Conservation (phyloP, 2,797 vertebrate genomes). For the Sarcophilus harrisii region DNA sequence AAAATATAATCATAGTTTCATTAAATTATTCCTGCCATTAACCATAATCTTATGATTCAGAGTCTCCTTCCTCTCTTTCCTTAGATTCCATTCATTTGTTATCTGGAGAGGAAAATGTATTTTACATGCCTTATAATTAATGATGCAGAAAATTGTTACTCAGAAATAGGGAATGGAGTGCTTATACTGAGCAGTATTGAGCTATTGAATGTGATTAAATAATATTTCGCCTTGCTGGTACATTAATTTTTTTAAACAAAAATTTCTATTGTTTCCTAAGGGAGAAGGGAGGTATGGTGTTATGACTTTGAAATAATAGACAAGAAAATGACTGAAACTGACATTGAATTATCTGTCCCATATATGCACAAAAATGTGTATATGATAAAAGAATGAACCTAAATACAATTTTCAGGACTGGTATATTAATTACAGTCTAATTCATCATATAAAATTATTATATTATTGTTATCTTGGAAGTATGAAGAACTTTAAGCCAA, state of each 20-base stretch:
- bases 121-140: conserved; percentile 33
- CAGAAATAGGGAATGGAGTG: not conserved
- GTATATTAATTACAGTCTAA: conserved; percentile 1
- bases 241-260: not conserved
- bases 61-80: not conserved
- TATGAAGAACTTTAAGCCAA: not conserved
- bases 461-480: not conserved
- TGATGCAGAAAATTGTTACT: conserved; percentile 34
- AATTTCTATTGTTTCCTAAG: conserved; percentile 13
- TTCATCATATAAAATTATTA: not conserved
- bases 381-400: not conserved
- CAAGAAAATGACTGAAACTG: not conserved
- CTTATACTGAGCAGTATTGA: not conserved
- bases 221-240: not conserved
- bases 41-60: not conserved
- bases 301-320: conserved; percentile 19
- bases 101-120: conserved; percentile 22
- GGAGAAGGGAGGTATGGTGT: not conserved
- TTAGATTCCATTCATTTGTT: not conserved
- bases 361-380: not conserved
- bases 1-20: not conserved
- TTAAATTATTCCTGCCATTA: not conserved
- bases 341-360: not conserved
- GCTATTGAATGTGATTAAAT: not conserved
- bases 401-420: not conserved